A percentile compares a stretch with the other conserved stretches of the same genome.
Conservation (phyloP, 2,888 invertebrate species). For the Melinaea marsaeus region DNA sequence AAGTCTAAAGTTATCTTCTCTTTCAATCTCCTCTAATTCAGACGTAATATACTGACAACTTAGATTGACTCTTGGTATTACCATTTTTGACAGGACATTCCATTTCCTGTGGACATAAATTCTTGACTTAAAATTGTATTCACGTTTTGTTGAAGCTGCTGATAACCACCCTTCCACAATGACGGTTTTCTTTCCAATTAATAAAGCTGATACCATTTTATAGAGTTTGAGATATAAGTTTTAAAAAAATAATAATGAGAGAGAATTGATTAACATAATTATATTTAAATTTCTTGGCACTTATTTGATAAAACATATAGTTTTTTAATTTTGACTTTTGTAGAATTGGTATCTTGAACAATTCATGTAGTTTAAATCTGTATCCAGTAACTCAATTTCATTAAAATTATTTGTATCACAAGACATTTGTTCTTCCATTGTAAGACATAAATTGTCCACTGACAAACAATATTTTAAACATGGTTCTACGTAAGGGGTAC, state of each 20-base stretch:
- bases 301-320: not conserved
- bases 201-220: not conserved
- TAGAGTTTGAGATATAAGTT: too few relatives aligned
- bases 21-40: constrained; percentile 41
- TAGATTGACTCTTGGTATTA: constrained; percentile 39
- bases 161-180: constrained; percentile 35
- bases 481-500: constrained; percentile 15
- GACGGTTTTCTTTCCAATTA: constrained; percentile 11
- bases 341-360: not conserved
- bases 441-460: constrained; percentile 9
- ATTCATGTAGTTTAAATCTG: not conserved
- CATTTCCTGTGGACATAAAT: constrained; percentile 46
- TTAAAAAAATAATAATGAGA: too few relatives aligned
- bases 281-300: not conserved
- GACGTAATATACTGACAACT: constrained; percentile 39
- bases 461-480: constrained; percentile 32
- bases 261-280: not conserved
- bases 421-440: not conserved
- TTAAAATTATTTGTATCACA: not conserved
- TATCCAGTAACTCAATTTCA: not conserved
- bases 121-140: constrained; percentile 22
- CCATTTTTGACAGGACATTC: constrained; percentile 42
- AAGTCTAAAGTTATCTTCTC: constrained; percentile 45
- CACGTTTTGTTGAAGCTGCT: constrained; percentile 20
- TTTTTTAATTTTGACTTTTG: not conserved